Evolutionary conservation across 2,888 invertebrate species (phyloP).

Genomic region (Selenia dentaria): DNA sequence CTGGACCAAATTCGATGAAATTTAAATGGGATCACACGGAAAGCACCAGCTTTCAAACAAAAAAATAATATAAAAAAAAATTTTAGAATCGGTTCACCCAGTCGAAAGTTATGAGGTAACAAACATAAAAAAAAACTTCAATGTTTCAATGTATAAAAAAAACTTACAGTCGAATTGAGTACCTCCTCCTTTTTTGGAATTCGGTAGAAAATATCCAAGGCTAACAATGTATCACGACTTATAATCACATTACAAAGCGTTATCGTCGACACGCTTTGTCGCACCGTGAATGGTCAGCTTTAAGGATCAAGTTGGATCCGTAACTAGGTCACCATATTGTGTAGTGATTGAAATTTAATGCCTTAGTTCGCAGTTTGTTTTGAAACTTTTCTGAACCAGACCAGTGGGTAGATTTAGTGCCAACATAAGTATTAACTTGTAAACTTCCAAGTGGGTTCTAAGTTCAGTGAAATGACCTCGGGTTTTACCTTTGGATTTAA

Average conservation of each 20-base stretch:
- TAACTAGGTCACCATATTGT: constrained; percentile 55
- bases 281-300: constrained; percentile 27
- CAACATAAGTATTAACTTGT: constrained; percentile 30
- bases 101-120: too few relatives aligned
- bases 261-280: constrained; percentile 18
- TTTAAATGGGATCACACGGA: too few relatives aligned
- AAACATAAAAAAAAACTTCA: too few relatives aligned
- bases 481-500: constrained; percentile 32
- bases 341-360: constrained; percentile 66
- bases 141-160: too few relatives aligned
- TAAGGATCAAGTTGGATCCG: constrained; percentile 39
- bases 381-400: constrained; percentile 42
- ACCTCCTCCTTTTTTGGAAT: too few relatives aligned
- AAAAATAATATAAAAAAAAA: too few relatives aligned
- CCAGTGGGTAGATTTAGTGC: constrained; percentile 26
- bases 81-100: too few relatives aligned
- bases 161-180: too few relatives aligned
- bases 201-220: too few relatives aligned
- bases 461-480: constrained; percentile 33
- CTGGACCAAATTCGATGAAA: too few relatives aligned
- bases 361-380: constrained; percentile 51
- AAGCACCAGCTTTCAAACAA: too few relatives aligned
- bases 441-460: constrained; percentile 30
- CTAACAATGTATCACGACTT: too few relatives aligned
- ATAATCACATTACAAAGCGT: constrained; percentile 7